Percentiles rank a stretch among this genome's conserved stretches.
These are phyloP conservation scores for Apus apus DNA, from an alignment of 2,113 vertebrate genomes.

Conservation along the genomic window DNA sequence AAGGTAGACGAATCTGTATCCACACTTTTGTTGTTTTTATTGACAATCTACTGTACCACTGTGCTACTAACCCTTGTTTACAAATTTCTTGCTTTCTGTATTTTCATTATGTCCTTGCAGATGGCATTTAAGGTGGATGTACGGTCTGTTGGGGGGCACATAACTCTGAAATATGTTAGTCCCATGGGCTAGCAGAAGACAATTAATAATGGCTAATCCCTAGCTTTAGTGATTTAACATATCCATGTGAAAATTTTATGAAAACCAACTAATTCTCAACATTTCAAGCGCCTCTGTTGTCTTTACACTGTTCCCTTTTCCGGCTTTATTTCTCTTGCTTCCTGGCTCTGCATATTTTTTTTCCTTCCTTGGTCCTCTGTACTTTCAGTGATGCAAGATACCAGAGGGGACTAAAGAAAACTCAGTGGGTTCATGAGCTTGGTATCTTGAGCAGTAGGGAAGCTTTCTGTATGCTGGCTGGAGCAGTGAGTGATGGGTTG, in stretches of 20 bases:
- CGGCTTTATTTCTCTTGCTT: neutral
- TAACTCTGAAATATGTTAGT: conserved; percentile 63
- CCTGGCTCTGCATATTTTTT: neutral
- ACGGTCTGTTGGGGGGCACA: conserved; percentile 44
- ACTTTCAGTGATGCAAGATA: neutral
- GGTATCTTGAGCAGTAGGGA: neutral
- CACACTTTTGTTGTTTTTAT: conserved; percentile 70
- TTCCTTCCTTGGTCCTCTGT: neutral
- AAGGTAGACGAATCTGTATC: conserved; percentile 68
- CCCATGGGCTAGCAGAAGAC: conserved; percentile 56
- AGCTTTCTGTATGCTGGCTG: neutral
- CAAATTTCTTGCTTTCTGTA: conserved; percentile 68
- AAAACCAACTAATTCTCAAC: conserved; percentile 2
- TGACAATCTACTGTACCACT: conserved; percentile 80
- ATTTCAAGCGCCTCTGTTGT: conserved; percentile 9
- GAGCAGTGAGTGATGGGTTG: neutral
- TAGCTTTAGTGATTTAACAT: conserved; percentile 59
- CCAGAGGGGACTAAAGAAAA: neutral
- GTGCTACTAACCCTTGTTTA: conserved; percentile 82
- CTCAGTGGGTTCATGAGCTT: neutral
- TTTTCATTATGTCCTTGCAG: conserved; percentile 64
- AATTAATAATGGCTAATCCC: conserved; percentile 53
- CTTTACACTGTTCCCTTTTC: neutral
- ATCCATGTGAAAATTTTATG: conserved; percentile 50
- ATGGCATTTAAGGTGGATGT: conserved; percentile 70